Conservation (phyloP, 2,113 vertebrate genomes). For the Lepidothrix coronata region DNA sequence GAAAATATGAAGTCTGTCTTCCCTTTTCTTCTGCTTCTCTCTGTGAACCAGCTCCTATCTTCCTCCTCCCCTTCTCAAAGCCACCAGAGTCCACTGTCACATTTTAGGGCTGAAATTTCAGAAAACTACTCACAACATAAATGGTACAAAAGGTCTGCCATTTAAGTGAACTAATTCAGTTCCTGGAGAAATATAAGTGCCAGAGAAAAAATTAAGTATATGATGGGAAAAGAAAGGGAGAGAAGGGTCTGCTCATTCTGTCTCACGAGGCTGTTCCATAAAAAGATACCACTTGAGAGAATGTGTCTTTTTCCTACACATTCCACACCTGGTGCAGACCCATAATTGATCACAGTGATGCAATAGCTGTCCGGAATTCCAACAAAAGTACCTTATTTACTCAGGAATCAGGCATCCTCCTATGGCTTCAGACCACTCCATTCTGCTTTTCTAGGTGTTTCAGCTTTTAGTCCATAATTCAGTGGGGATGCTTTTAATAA, state of each 20-base stretch:
- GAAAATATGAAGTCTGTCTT: background rate
- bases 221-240: background rate
- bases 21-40: background rate
- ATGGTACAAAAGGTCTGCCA: background rate
- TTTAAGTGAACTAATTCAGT: background rate
- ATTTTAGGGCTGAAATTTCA: background rate
- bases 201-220: background rate
- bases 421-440: background rate
- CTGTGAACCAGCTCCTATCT: background rate
- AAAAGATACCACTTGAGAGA: background rate
- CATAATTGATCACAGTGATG: background rate
- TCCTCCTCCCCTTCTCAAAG: background rate
- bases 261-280: background rate
- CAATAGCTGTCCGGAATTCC: background rate
- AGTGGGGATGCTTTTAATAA: background rate
- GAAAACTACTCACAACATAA: background rate
- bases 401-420: background rate
- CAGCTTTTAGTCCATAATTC: background rate
- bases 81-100: background rate
- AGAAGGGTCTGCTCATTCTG: background rate
- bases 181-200: background rate
- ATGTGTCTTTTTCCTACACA: background rate
- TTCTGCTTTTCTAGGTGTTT: background rate
- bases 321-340: background rate
- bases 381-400: background rate